Base-by-base conservation (phyloP, 35 echinoderm and acorn worm species). In the Apostichopus japonicus region DNA sequence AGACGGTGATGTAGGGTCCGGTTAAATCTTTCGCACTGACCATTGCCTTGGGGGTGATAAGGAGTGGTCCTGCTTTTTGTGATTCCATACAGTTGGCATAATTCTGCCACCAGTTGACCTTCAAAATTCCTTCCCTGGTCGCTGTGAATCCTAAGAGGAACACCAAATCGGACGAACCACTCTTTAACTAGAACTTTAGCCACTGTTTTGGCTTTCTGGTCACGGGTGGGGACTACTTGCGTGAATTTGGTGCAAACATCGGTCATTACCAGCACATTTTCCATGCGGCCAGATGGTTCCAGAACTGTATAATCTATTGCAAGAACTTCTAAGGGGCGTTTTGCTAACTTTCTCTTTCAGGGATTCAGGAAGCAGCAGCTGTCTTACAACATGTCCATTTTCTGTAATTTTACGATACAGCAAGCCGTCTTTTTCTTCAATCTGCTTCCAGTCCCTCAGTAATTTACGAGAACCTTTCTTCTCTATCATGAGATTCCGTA, bases 21-120 rank as follows among this genome's bases (percentile, higher is more conserved):
- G 51, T 95, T 95, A 27, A 95, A 95, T 15, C 94, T 16, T 90
- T 92, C 94, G 76, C 80, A 80, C 76, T 92, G 94, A 13, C 80
- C 91, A 23, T 95, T 92, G 22, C 94, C 94, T 62, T 95, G n/a
- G 15, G 94, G 91, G 33, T 95, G 94, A 22, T 92, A 95, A 10
- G 90, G 90, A 8, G 94, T 92, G 0, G 80, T 95, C 27, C 90
- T 24, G 10, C 77, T 72, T 65, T 44, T 44, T 44, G 33, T 44
- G 33, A 44, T 44, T 44, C 33, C 33, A 44, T 44, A 44, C 33
- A 44, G 33, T 44, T 44, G 33, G 33, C 33, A 44, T 44, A 44
- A 44, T 44, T 44, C 33, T 3, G 33, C 33, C 33, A 44, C 33
- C 33, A 44, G 33, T 44, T 44, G 33, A 44, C 33, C 33, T 44